These are phyloP conservation scores for Meloidogyne exigua DNA, from an alignment of 1,140 invertebrate genomes.

Conservation along the genomic window DNA sequence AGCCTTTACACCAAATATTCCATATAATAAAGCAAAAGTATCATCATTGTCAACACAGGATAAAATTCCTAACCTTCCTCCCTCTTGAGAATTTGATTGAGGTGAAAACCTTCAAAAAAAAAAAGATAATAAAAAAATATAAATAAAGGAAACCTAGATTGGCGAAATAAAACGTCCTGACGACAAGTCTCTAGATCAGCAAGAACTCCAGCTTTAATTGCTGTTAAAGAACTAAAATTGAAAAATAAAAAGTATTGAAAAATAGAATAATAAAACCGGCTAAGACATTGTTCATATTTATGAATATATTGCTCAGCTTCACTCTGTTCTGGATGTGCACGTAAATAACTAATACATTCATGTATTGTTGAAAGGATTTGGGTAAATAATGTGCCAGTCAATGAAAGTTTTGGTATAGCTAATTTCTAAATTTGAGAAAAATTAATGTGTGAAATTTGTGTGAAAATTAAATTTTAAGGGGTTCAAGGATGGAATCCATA, in stretches of 20 bases:
- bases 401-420: conserved; percentile 47
- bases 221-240: conserved; percentile 54
- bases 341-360: conserved; percentile 57
- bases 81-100: neutral
- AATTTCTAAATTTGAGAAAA: conserved; percentile 44
- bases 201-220: conserved; percentile 57
- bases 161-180: conserved; percentile 51
- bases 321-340: conserved; percentile 51
- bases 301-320: conserved; percentile 52
- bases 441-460: neutral
- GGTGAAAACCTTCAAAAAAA: neutral
- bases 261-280: conserved; percentile 38
- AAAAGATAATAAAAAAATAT: neutral
- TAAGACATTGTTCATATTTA: conserved; percentile 62
- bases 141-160: conserved; percentile 24
- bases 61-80: conserved; percentile 3
- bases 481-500: no score
- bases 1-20: conserved; percentile 59
- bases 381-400: conserved; percentile 59
- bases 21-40: conserved; percentile 58
- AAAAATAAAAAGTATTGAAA: conserved; percentile 11
- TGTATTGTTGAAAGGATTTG: conserved; percentile 62
- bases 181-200: conserved; percentile 52
- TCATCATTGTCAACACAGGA: conserved; percentile 52
- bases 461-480: no score